Base-by-base conservation (phyloP, 2,113 vertebrate species). In the Falco punctatus region DNA sequence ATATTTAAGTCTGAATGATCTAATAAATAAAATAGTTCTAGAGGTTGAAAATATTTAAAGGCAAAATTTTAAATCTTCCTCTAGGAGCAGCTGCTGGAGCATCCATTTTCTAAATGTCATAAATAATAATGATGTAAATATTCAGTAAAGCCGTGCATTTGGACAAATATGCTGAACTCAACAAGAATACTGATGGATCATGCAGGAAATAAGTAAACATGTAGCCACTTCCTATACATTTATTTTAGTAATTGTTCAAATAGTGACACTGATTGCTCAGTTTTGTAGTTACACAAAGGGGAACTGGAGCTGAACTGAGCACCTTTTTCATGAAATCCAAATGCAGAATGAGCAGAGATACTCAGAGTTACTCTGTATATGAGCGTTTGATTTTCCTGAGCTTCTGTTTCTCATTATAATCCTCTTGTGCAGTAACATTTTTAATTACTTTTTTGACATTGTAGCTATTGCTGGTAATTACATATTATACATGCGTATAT, bases 231-330 rank as follows among this genome's bases (percentile, higher is more conserved):
- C 70, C 44, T 73, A 65, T 35, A 74, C 1, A 66, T 57, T 91
- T 94, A 90, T 93, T 94, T 93, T 87, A 73, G 81, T 42, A 65
- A 92, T 85, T 92, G 66, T 91, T 84, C 70, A 80, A 92, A 84
- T 12, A 90, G 77, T 87, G 70, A 58, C 77, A 88, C 27, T 94
- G 86, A 89, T 92, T 94, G 66, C 66, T 93, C 62, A 72, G 58
- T 85, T 81, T 84, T 57, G 42, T 67, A 65, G 44, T 82, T 81
- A 70, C 33, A 75, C 33, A 91, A 94, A 82, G 44, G 19, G 16
- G 8, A 84, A 66, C 48, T 86, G 67, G 30, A 86, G 58, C 21
- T 81, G 57, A 92, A 84, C 19, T 75, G 35, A 33, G 10, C 72
- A 42, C 2, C 2, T 75, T 55, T 89, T 87, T 27, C 78, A 2